Evolutionary conservation across 2,113 vertebrate species (phyloP), one percentile per base, ranked within the genome.

Genomic region (Monopterus albus): DNA sequence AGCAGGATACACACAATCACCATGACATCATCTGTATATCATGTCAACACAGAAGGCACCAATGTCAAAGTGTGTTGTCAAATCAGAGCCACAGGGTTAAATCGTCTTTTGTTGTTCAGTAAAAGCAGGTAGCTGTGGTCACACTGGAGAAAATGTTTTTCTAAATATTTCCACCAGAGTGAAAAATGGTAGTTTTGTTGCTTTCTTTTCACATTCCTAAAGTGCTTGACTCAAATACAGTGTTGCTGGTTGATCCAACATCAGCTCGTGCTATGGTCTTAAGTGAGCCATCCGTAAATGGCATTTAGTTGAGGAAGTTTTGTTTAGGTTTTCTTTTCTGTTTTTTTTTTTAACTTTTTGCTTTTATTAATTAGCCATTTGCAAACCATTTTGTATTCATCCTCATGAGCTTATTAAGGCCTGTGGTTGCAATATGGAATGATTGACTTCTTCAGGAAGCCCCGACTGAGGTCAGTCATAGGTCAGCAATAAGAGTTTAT

Each of bases 121-220:
- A 18, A 39, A 63, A 21, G 39, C 42, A 0, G 52, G 72, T 81
- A 50, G 51, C 20, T 51, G 17, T 64, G 42, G 39, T 49, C 12
- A 42, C 59, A 70, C 53, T 78, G 69, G 63, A 60, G 20, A 42
- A 50, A 0, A 59, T 4, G 6, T 1, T 64, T 63, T 40, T 31
- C 23, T 52, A 18, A 46, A 50, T 52, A 20, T 51, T 31, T 35
- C 13, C 43, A 14, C 17, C 4, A 14, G 26, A 69, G 20, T 0
- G 4, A 28, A 43, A 31, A 9, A 38, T 45, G 7, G 13, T 6
- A 0, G 14, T 40, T 62, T 56, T n/a, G n/a, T 59, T 50, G 13
- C 8, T 23, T 14, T n/a, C 0, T 58, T 29, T 66, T 53, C 20
- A 65, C 47, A 20, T 65, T 64, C 46, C 45, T 21, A 6, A 29